Base-by-base conservation (phyloP, 2,888 invertebrate genomes). In the Pachydiplax longipennis region DNA sequence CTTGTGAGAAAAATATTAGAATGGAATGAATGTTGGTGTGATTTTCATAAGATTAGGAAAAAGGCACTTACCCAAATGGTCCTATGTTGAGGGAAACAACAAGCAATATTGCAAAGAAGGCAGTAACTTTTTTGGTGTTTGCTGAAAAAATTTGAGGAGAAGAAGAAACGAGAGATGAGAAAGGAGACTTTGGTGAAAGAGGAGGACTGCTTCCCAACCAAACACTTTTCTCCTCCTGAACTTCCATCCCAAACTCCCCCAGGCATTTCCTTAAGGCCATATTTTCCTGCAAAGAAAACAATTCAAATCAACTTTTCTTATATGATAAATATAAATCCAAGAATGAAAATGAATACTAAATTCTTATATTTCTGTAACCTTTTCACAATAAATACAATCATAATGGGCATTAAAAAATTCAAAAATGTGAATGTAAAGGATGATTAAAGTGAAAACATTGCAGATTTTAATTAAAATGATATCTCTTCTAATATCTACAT, bases 1-100 rank as follows among this genome's bases (percentile, higher is more conserved):
- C n/a, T n/a, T n/a, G n/a, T n/a, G n/a, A n/a, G n/a, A n/a, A n/a
- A n/a, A n/a, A n/a, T n/a, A 81, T n/a, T 4, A 44, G n/a, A 48
- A 82, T 40, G 40, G 10, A 35, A 35, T 6, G 0, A 58, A 8
- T 8, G 44, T 6, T 44, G 1, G 10, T 10, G 4, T 10, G 8
- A 44, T 53, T 53, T 53, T 18, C n/a, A 73, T 12, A 25, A 12
- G 2, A 25, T 25, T 12, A 12, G 10, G 31, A 25, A 31, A 61
- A 44, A 44, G 44, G 90, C 15, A 92, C 95, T 94, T 94, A 97
- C 97, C 96, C 96, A 92, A 97, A 94, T 92, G 96, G 95, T 92
- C 97, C 96, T 92, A 97, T 95, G 94, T 98, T 97, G 90, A 98
- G 94, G 5, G 97, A 97, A 48, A 98, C 96, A 95, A 98, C 96